phyloP scores from a whole-genome alignment of 2,113 vertebrate species.

The Pyrgilauda ruficollis region DNA sequence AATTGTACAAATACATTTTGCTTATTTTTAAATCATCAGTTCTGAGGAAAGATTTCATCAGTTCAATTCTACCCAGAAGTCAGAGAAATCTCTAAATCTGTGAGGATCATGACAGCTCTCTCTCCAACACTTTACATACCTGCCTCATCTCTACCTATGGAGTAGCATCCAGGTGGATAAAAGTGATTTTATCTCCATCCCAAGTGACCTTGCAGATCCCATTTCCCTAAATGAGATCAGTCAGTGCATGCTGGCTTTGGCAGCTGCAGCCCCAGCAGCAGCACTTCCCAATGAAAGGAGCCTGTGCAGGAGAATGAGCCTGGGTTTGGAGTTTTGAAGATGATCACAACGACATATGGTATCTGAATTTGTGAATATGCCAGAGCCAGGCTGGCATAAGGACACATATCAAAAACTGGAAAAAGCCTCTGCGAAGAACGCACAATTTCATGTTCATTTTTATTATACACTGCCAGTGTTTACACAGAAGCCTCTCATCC shows the following conservation, averaged over 20 bases:
- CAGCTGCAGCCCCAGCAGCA: slow-evolving; percentile 49
- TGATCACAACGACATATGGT: slow-evolving; percentile 48
- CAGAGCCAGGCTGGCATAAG: slow-evolving; percentile 43
- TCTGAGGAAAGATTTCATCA: background rate
- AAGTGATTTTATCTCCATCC: background rate
- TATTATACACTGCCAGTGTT: slow-evolving; percentile 45
- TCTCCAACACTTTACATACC: background rate
- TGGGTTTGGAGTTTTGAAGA: slow-evolving; percentile 32
- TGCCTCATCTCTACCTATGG: background rate
- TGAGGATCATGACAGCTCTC: background rate
- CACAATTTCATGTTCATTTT: slow-evolving; percentile 30
- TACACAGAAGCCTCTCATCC: slow-evolving; percentile 53
- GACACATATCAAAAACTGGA: background rate
- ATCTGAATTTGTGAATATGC: slow-evolving; percentile 40
- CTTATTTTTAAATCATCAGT: background rate
- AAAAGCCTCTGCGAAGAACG: slow-evolving; percentile 18
- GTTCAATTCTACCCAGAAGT: background rate
- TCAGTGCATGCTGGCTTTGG: background rate
- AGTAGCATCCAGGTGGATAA: slow-evolving; percentile 10
- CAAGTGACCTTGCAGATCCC: slow-evolving; percentile 35
- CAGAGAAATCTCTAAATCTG: background rate
- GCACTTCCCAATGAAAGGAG: slow-evolving; percentile 20
- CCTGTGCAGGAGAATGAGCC: background rate
- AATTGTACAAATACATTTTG: background rate
- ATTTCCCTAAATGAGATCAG: slow-evolving; percentile 32